Conservation (phyloP, 2,888 invertebrate genomes). For the Drosophila incognita region DNA sequence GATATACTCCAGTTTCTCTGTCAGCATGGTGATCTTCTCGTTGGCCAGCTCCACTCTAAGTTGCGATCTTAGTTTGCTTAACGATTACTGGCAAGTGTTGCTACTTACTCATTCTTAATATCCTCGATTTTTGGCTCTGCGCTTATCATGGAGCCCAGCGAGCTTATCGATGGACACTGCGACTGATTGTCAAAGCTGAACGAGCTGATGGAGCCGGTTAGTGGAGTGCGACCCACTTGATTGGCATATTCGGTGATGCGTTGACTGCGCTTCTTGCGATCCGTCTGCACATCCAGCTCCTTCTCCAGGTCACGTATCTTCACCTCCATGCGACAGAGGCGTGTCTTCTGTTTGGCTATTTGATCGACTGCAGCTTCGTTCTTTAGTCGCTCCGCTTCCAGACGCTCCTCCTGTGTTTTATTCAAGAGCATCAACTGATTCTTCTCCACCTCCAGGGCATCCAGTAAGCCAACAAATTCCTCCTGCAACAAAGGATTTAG, state of each 20-base stretch:
- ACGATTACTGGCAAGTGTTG: not conserved
- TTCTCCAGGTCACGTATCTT: constrained; percentile 82
- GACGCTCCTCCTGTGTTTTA: constrained; percentile 70
- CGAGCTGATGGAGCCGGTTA: constrained; percentile 70
- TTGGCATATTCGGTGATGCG: constrained; percentile 82
- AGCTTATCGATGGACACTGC: constrained; percentile 42
- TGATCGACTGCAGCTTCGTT: constrained; percentile 70
- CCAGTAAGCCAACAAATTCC: constrained; percentile 82
- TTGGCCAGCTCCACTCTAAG: constrained; percentile 81
- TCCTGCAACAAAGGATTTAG: constrained; percentile 59
- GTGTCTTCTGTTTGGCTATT: constrained; percentile 77
- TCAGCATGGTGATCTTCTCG: constrained; percentile 82
- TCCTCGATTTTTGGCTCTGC: constrained; percentile 63
- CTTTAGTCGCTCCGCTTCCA: constrained; percentile 74
- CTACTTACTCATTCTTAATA: constrained; percentile 79
- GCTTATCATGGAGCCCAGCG: constrained; percentile 27
- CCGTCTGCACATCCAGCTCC: constrained; percentile 76
- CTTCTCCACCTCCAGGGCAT: constrained; percentile 83
- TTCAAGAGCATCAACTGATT: constrained; percentile 74
- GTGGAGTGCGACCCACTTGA: constrained; percentile 64
- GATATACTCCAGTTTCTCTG: constrained; percentile 79
- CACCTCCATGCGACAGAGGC: constrained; percentile 79
- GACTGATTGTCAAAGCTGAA: constrained; percentile 82
- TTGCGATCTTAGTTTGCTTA: not conserved
- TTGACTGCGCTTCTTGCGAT: constrained; percentile 82